Evolutionary conservation across 2,797 vertebrate genomes (phyloP), one percentile per base, ranked within the genome.

Genomic region (Argentina silus): DNA sequence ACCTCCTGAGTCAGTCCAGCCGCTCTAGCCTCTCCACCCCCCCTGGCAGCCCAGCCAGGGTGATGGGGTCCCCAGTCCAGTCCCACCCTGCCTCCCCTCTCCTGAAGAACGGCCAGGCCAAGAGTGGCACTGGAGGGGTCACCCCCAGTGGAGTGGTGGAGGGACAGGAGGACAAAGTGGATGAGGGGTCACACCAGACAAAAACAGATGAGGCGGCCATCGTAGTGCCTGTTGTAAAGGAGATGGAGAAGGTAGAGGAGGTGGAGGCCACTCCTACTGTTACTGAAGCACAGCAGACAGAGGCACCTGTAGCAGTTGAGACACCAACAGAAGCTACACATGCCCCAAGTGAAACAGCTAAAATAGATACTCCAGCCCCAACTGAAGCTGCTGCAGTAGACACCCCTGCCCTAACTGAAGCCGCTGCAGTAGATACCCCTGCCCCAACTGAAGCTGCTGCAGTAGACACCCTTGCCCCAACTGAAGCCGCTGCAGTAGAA

Each of bases 1-100:
- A 92, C 65, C 77, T 91, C 14, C 88, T 94, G 77, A 96, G 95
- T 0, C 90, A 93, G 80, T 96, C 94, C 85, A 96, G 95, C 76
- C 87, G 94, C 78, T 93, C 91, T 1, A 95, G 95, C 78, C 85
- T 95, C n/a, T 0, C 81, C 36, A 3, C 85, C 86, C 65, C 87
- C 0, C 95, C 95, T 10, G 82, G 86, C 65, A 96, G 94, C 79
- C 95, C 95, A 0, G 88, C 85, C 3, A 88, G 81, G 81, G 83
- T 27, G 0, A 44, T 76, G 6, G 14, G 76, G 0, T 17, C 69
- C 0, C 0, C 63, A 50, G 57, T 7, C 17, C 0, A 59, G 66
- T 1, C 1, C 6, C 61, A 56, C 21, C 78, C 79, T 0, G 15
- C 69, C 1, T 85, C 87, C 7, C 85, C 87, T 7, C 77, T 88